Conservation (phyloP, 2,113 vertebrate genomes). For the Scomber japonicus region DNA sequence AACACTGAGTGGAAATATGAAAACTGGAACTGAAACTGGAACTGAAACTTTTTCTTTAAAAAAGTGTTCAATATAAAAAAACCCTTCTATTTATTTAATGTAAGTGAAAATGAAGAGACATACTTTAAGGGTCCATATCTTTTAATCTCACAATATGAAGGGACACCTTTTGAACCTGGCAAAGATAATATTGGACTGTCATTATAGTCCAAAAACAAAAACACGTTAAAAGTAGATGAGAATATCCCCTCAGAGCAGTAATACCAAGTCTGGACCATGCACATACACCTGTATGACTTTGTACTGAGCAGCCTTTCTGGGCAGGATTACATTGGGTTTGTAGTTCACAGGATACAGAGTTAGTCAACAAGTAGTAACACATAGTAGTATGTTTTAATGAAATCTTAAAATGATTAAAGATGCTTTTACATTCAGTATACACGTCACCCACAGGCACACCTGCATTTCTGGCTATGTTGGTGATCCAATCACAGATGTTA, state of each 20-base stretch:
- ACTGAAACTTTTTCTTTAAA: not conserved
- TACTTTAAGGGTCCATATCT: slow-evolving; percentile 1
- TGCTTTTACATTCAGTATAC: no score
- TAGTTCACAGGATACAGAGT: not conserved
- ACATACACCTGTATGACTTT: slow-evolving; percentile 9
- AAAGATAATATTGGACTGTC: slow-evolving; percentile 16
- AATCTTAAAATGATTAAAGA: no score
- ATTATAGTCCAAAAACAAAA: slow-evolving; percentile 27
- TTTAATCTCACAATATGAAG: slow-evolving; percentile 51
- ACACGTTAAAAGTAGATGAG: slow-evolving; percentile 29
- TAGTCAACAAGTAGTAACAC: not conserved
- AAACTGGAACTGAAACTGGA: not conserved
- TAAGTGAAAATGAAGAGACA: slow-evolving; percentile 30
- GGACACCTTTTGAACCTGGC: slow-evolving; percentile 11
- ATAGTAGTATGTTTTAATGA: no score
- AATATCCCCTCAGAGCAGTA: slow-evolving; percentile 7
- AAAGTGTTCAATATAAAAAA: not conserved
- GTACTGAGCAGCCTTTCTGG: slow-evolving; percentile 14
- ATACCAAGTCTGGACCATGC: not conserved
- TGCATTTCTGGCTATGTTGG: no score
- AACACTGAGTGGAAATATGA: not conserved
- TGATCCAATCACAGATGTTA: no score
- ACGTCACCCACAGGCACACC: no score
- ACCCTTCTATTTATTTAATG: not conserved
- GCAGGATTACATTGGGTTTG: not conserved